phyloP scores from a whole-genome alignment of 2,113 vertebrate species.

The Eubucco bourcierii region DNA sequence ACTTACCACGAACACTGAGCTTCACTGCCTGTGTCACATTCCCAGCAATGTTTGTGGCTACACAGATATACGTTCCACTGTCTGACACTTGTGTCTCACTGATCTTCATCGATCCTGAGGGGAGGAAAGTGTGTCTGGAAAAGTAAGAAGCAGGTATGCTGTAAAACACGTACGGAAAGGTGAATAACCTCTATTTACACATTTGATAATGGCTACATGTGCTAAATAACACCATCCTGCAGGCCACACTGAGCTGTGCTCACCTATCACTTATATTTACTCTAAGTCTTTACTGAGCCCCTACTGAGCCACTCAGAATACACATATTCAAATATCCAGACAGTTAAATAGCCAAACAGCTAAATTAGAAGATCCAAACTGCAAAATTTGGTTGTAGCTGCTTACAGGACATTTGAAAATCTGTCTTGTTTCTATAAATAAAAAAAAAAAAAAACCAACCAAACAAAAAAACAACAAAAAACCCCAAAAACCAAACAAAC shows the following conservation, averaged over 20 bases:
- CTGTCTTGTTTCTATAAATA: not conserved
- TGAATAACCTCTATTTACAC: not conserved
- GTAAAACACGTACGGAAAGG: not conserved
- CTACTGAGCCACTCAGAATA: not conserved
- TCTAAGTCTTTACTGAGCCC: not conserved
- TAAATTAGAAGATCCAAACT: not conserved
- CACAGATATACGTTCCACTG: slow-evolving; percentile 88
- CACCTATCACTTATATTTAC: not conserved
- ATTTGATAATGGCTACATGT: not conserved
- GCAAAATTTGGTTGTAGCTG: not conserved
- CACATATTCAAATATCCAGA: not conserved
- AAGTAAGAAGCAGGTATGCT: slow-evolving; percentile 34
- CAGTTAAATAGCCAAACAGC: not conserved
- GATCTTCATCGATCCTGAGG: slow-evolving; percentile 94
- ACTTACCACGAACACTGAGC: slow-evolving; percentile 88
- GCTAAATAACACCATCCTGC: not conserved
- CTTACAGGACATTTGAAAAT: not conserved
- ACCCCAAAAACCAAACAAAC: too few relatives aligned
- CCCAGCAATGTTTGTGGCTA: slow-evolving; percentile 95
- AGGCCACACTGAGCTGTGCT: not conserved
- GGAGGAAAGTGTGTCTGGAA: slow-evolving; percentile 87
- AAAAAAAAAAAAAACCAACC: not conserved
- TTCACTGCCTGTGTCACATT: slow-evolving; percentile 86
- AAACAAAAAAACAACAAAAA: not conserved
- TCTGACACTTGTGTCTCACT: slow-evolving; percentile 85